A percentile compares a stretch with the other conserved stretches of the same genome.
Evolutionary conservation across 1,140 invertebrate species (phyloP).

Genomic region (Caenorhabditis latens): DNA sequence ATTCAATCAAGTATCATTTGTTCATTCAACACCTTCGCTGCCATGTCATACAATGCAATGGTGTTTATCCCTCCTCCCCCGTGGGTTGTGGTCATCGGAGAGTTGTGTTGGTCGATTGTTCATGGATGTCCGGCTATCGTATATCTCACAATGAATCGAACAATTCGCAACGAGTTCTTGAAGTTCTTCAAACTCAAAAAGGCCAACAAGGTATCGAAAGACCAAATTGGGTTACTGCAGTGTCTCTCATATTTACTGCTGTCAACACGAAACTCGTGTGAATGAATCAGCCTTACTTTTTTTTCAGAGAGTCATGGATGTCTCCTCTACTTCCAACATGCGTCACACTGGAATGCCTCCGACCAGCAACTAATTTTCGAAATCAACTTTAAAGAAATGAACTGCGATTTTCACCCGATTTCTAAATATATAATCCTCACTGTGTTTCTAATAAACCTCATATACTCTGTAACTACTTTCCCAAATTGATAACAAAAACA

Average conservation of each 20-base stretch:
- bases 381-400: neutral
- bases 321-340: conserved; percentile 30
- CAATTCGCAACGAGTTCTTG: conserved; percentile 6
- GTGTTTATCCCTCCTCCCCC: conserved; percentile 11
- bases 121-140: conserved; percentile 27
- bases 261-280: neutral
- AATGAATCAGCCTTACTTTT: neutral
- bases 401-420: too few species aligned
- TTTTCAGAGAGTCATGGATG: conserved; percentile 19
- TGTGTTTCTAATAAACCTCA: too few species aligned
- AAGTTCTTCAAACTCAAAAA: neutral
- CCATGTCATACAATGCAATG: conserved; percentile 37
- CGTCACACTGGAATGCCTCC: conserved; percentile 33
- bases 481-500: neutral
- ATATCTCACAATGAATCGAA: conserved; percentile 10
- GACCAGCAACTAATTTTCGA: neutral
- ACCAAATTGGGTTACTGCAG: neutral
- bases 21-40: conserved; percentile 42
- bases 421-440: too few species aligned
- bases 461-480: neutral
- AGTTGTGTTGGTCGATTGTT: conserved; percentile 21
- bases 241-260: neutral
- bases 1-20: conserved; percentile 46
- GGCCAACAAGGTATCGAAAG: neutral
- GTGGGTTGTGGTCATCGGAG: conserved; percentile 17